Percentiles rank a stretch among this genome's conserved stretches.
These are phyloP conservation scores for Premnoplex brunnescens DNA, from an alignment of 2,797 vertebrate genomes.

Conservation along the genomic window DNA sequence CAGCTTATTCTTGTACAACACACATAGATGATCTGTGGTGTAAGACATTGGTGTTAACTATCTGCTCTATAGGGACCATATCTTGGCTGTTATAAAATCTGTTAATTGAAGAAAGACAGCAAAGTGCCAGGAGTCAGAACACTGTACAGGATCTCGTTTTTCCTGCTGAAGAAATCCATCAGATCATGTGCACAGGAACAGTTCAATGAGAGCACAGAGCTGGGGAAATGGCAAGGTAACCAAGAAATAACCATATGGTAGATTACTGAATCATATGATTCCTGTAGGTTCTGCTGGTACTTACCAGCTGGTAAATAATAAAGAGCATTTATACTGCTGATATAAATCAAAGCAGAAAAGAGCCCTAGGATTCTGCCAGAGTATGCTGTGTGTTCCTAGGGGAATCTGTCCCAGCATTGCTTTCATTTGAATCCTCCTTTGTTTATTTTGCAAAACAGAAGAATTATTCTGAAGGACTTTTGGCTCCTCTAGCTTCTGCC, in stretches of 20 bases:
- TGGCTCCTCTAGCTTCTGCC: constrained; percentile 23
- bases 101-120: background rate
- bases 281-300: background rate
- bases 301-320: constrained; percentile 5
- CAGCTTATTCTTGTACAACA: background rate
- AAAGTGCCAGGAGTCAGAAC: background rate
- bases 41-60: background rate
- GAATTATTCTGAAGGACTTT: constrained; percentile 50
- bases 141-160: background rate
- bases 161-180: background rate
- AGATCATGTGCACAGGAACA: background rate
- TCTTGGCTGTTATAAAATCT: background rate
- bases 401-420: constrained; percentile 13
- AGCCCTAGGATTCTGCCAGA: background rate
- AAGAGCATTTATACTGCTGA: background rate
- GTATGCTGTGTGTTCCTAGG: background rate
- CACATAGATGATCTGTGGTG: background rate
- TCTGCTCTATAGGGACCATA: background rate
- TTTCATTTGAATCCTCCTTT: constrained; percentile 44
- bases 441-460: constrained; percentile 61
- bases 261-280: background rate
- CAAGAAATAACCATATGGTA: background rate
- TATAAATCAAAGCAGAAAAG: constrained; percentile 38
- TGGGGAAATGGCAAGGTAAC: background rate
- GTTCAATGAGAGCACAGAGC: background rate